Evolutionary conservation across 2,113 vertebrate species (phyloP).

Genomic region (Oxyura jamaicensis): DNA sequence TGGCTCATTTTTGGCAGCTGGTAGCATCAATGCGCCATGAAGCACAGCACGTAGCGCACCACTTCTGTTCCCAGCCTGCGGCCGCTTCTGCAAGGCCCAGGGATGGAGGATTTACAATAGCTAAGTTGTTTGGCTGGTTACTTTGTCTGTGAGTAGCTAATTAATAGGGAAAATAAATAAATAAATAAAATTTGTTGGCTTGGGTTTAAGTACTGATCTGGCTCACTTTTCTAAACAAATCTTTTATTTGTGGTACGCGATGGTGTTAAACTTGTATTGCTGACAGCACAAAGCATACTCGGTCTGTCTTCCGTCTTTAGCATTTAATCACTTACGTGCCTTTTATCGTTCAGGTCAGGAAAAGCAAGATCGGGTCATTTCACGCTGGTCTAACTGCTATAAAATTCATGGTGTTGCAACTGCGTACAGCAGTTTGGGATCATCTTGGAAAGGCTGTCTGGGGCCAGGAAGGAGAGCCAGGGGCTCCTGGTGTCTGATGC

Average conservation of each 20-base stretch:
- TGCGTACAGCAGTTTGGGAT: not conserved
- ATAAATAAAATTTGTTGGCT: not conserved
- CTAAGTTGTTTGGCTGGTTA: fast-evolving
- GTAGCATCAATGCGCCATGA: fast-evolving
- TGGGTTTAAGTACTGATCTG: not conserved
- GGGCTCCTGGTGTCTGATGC: not conserved
- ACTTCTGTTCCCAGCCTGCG: fast-evolving
- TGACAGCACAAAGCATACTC: not conserved
- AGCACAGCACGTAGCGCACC: fast-evolving
- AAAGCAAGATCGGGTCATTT: not conserved
- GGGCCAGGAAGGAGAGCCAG: not conserved
- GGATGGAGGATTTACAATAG: not conserved
- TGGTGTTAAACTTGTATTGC: not conserved
- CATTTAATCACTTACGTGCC: not conserved
- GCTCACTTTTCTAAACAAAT: not conserved
- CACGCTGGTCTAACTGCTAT: not conserved
- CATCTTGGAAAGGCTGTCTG: not conserved
- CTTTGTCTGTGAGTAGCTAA: not conserved
- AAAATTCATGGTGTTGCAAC: not conserved
- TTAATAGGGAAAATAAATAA: not conserved
- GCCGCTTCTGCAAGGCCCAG: not conserved
- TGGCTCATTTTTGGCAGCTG: not conserved
- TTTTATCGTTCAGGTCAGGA: not conserved
- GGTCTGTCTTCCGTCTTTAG: not conserved
- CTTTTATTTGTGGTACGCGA: not conserved